phyloP scores from a whole-genome alignment of 2,797 vertebrate genomes.

The Acridotheres tristis region DNA sequence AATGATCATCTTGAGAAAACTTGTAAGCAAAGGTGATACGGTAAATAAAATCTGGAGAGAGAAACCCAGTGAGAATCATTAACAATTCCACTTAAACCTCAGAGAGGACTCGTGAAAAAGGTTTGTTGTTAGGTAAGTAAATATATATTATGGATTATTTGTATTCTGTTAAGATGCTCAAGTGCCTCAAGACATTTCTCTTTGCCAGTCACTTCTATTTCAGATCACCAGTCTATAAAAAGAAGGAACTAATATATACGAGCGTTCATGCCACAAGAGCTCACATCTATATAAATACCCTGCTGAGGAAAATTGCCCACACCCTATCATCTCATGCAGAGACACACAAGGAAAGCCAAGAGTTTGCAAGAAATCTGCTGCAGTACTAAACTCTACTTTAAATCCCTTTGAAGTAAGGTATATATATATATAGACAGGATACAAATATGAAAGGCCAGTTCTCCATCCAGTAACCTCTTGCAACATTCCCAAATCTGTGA shows the following conservation, averaged over 20 bases:
- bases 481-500: neutral
- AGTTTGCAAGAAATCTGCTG: neutral
- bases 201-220: constrained; percentile 57
- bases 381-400: neutral
- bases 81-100: neutral
- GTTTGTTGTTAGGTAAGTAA: neutral
- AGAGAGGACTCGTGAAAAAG: neutral
- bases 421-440: neutral
- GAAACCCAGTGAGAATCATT: neutral
- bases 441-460: neutral
- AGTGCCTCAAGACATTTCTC: constrained; percentile 13
- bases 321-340: constrained; percentile 32
- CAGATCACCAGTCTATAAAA: constrained; percentile 52
- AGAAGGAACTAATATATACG: constrained; percentile 3
- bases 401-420: neutral
- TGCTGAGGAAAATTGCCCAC: constrained; percentile 36
- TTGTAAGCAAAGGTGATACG: neutral
- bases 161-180: neutral
- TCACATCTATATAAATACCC: constrained; percentile 28
- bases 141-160: neutral
- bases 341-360: neutral
- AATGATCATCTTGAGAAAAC: neutral
- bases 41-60: neutral
- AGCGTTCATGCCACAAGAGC: neutral
- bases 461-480: neutral